phyloP scores from a whole-genome alignment of 2,797 vertebrate genomes.

The Oryzias sinensis region DNA sequence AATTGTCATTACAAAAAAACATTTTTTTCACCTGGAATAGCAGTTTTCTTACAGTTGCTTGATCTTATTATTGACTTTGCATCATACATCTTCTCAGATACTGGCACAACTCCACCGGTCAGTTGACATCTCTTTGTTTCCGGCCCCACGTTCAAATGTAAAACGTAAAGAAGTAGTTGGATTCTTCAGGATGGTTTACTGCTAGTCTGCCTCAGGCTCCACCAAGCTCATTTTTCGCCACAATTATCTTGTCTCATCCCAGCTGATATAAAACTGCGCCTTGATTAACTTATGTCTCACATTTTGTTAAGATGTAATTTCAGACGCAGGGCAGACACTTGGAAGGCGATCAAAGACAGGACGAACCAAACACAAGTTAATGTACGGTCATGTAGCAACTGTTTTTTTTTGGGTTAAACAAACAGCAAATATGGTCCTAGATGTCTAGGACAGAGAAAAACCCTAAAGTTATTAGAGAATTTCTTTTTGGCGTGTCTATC shows the following conservation, averaged over 20 bases:
- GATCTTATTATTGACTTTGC: neutral
- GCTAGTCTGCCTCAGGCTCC: conserved; percentile 36
- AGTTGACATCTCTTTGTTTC: conserved; percentile 9
- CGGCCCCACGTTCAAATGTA: conserved; percentile 75
- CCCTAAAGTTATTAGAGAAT: conserved; percentile 46
- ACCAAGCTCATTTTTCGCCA: conserved; percentile 47
- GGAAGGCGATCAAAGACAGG: conserved; percentile 48
- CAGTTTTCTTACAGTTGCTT: neutral
- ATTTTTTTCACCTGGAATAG: no score
- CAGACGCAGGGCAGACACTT: conserved; percentile 41
- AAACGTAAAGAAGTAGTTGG: conserved; percentile 59
- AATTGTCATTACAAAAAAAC: no score
- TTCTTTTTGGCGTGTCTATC: conserved; percentile 59
- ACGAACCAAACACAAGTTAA: conserved; percentile 30
- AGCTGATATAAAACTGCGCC: conserved; percentile 52
- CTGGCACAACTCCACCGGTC: neutral
- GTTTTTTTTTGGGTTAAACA: conserved; percentile 15
- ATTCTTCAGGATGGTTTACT: conserved; percentile 63
- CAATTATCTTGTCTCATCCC: conserved; percentile 57
- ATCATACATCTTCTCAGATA: neutral
- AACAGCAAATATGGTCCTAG: conserved; percentile 36
- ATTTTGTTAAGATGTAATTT: conserved; percentile 68
- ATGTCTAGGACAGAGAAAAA: conserved; percentile 41
- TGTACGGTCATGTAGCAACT: conserved; percentile 41
- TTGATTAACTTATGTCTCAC: conserved; percentile 49